Evolutionary conservation across 2,797 vertebrate species (phyloP), one percentile per base, ranked within the genome.

Genomic region (Rallus crepitans): DNA sequence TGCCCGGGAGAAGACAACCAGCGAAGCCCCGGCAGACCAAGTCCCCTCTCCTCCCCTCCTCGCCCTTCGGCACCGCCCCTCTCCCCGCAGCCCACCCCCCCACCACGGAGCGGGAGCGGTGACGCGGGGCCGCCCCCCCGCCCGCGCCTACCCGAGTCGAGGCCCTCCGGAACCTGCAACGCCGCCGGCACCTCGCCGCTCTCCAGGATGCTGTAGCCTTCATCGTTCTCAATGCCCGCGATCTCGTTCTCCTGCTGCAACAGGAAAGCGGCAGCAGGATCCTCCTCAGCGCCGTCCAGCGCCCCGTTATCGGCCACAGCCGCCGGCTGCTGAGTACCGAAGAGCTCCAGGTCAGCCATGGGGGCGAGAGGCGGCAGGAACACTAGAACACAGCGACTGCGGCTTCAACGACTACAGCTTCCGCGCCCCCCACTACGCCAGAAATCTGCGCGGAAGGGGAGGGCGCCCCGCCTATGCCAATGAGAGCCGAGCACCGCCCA

Each of bases 221-320:
- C 99, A 93, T 99, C 99, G 95, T 99, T 99, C 97, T 99, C 99
- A 60, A 99, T 99, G 84, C 99, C 99, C 55, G 99, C 99, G 88
- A 99, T 99, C 97, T 99, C 99, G 92, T 98, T 99, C 97, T 99
- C 99, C 91, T 99, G 99, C 97, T 99, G 99, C 78, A 99, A 99
- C 97, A 99, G 92, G 92, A 99, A 99, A 3, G 99, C 99, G 37
- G 99, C 99, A 4, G 99, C 99, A 4, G 99, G 99, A 93, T 99
- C 98, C 82, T 99, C 99, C 3, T 99, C 99, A 3, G 97, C 94
- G 11, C 97, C 98, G 2, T 98, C 97, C 16, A 97, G 96, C 11
- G 97, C 89, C 1, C 98, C 99, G 75, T 99, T 98, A 5, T 98
- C 99, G 37, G 52, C 28, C 12, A 14, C 3, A 3, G 39, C 4